These are phyloP conservation scores for Macrotis lagotis DNA, from an alignment of 2,113 vertebrate genomes.

Conservation along the genomic window DNA sequence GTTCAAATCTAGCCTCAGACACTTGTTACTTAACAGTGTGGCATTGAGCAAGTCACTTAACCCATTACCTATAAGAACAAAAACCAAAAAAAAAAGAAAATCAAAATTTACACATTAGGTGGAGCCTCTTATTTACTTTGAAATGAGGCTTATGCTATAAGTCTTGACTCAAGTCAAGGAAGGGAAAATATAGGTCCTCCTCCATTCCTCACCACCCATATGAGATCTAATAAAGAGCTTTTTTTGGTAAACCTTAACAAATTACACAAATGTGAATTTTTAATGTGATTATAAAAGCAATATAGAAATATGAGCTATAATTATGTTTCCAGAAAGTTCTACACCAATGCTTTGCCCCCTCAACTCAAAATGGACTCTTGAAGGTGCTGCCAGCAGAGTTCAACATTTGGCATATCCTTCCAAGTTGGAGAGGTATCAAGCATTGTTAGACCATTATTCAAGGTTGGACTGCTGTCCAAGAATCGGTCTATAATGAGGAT, in stretches of 20 bases:
- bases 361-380: not conserved
- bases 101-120: not conserved
- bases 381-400: not conserved
- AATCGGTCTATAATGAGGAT: not conserved
- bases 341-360: not conserved
- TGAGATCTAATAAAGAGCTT: not conserved
- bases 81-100: not conserved
- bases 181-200: not conserved
- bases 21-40: too few species aligned
- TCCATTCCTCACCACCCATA: not conserved
- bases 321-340: not conserved
- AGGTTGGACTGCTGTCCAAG: not conserved
- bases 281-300: not conserved
- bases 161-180: not conserved
- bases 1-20: too few species aligned
- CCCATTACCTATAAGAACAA: too few species aligned
- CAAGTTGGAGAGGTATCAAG: not conserved
- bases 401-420: not conserved
- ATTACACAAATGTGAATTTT: not conserved
- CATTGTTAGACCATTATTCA: not conserved
- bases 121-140: not conserved
- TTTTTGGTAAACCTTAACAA: not conserved
- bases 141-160: not conserved
- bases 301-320: not conserved
- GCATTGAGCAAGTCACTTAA: too few species aligned